Evolutionary conservation across 2,113 vertebrate species (phyloP).

Genomic region (Scophthalmus maximus): DNA sequence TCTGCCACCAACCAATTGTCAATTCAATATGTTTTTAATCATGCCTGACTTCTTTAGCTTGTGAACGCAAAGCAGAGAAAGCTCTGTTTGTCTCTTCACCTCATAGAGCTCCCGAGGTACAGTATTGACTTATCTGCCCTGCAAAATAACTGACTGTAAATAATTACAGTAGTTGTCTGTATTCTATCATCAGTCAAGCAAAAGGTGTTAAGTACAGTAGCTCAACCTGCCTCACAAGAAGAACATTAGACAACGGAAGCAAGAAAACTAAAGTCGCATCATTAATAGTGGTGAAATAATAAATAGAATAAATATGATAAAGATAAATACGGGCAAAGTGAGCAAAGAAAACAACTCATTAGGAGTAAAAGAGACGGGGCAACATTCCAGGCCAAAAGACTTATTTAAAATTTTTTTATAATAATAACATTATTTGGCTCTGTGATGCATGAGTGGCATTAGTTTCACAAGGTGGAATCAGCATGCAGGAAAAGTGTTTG

Average conservation of each 20-base stretch:
- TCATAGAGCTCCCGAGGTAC: neutral
- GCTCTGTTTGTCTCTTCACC: neutral
- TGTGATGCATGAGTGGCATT: constrained; percentile 26
- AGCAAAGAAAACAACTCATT: too few species aligned
- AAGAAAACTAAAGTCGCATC: neutral
- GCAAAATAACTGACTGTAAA: neutral
- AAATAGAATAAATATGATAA: neutral
- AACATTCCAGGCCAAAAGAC: neutral
- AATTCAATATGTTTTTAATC: neutral
- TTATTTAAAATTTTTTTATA: neutral
- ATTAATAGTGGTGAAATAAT: neutral
- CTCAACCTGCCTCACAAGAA: neutral
- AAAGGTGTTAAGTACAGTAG: neutral
- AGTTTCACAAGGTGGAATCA: constrained; percentile 27
- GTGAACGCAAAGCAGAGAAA: neutral
- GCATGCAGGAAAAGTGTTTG: constrained; percentile 53
- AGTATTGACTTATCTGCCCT: neutral
- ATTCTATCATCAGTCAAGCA: neutral
- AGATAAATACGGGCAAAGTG: too few species aligned
- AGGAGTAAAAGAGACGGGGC: neutral
- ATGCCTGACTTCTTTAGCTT: neutral
- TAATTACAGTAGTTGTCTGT: too few species aligned
- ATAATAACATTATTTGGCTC: neutral
- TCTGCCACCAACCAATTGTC: neutral
- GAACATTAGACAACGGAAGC: neutral